Conservation (phyloP, 2,888 invertebrate genomes). For the Argyra leucocephala region DNA sequence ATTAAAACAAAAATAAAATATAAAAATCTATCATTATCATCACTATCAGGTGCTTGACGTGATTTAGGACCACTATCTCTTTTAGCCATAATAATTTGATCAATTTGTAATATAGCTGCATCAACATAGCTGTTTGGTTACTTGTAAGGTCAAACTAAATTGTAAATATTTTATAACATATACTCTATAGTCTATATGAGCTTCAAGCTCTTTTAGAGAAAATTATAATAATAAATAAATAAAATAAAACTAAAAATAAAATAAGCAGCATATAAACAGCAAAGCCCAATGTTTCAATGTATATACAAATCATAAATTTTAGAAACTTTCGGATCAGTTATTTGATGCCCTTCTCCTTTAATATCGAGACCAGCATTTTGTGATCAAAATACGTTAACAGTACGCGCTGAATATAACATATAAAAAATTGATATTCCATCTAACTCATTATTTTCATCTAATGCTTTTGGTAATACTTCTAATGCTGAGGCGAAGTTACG, state of each 20-base stretch:
- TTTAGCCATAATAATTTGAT: conserved; percentile 98
- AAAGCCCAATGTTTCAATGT: conserved; percentile 85
- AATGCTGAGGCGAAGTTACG: conserved; percentile 84
- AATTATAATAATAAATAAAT: too few species aligned
- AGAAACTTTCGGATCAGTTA: conserved; percentile 61
- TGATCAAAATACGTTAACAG: too few species aligned
- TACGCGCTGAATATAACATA: conserved; percentile 84
- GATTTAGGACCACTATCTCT: conserved; percentile 91
- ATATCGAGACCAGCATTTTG: conserved; percentile 82
- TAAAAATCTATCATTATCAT: conserved; percentile 66
- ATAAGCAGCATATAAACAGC: conserved; percentile 94
- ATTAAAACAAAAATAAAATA: background rate
- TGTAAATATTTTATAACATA: too few species aligned
- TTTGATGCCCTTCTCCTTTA: conserved; percentile 65
- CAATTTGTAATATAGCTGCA: conserved; percentile 86
- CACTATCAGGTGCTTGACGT: conserved; percentile 55
- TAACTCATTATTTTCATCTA: conserved; percentile 91
- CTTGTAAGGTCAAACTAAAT: too few species aligned
- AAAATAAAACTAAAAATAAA: too few species aligned
- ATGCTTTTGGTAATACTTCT: conserved; percentile 80
- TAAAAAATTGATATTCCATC: conserved; percentile 79
- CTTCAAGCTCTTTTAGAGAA: too few species aligned
- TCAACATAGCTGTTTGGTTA: too few species aligned
- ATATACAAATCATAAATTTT: conserved; percentile 76
- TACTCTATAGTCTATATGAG: too few species aligned